These are phyloP conservation scores for Phodopus roborovskii DNA, from an alignment of 2,113 vertebrate species.

Conservation along the genomic window DNA sequence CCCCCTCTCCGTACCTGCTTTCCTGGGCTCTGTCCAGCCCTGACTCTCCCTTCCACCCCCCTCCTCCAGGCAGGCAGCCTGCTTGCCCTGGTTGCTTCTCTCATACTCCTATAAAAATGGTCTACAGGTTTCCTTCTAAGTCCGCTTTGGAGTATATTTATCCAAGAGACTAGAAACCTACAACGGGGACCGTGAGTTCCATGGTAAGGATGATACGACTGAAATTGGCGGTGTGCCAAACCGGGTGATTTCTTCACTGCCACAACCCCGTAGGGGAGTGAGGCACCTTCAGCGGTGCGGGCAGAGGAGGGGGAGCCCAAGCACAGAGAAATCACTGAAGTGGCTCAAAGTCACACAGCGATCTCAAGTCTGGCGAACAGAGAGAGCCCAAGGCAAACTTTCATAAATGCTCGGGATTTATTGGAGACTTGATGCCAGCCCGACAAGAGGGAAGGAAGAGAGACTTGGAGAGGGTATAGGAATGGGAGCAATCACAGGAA, in stretches of 20 bases:
- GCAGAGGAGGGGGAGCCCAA: not conserved
- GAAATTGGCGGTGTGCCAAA: not conserved
- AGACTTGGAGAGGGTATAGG: not conserved
- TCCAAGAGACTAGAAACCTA: not conserved
- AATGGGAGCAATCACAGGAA: not conserved
- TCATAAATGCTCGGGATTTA: not conserved
- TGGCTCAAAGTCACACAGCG: not conserved
- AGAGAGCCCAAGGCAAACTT: not conserved
- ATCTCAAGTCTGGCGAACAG: conserved; percentile 12
- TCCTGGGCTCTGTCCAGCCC: no score
- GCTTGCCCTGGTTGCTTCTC: not conserved
- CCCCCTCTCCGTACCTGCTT: not conserved
- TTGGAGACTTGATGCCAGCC: not conserved
- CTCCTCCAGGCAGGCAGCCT: no score
- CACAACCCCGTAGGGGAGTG: not conserved
- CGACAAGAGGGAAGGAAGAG: not conserved
- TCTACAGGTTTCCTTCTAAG: not conserved
- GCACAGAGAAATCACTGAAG: conserved; percentile 47
- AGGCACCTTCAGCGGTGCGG: not conserved
- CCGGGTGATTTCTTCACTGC: not conserved
- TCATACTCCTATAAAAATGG: not conserved
- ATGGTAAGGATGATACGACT: not conserved
- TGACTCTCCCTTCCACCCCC: not conserved
- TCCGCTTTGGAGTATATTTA: not conserved
- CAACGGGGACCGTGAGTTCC: not conserved